Evolutionary conservation across 2,797 vertebrate genomes (phyloP), one percentile per base, ranked within the genome.

Genomic region (Anas acuta): DNA sequence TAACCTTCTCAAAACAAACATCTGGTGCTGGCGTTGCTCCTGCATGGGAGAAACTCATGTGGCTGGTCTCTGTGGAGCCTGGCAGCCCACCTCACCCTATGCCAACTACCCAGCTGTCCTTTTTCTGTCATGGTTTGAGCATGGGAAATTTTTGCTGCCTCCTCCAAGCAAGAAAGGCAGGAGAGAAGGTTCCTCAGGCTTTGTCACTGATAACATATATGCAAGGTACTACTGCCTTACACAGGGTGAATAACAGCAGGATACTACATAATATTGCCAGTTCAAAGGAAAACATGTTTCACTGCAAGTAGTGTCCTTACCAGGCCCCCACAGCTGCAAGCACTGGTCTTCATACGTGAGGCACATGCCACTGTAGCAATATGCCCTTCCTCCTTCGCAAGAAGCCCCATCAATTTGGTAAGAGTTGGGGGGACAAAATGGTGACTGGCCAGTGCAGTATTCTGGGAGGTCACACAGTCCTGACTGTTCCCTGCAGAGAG

Each of bases 361-460:
- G 92, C 99, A 99, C 99, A 99, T 99, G 97, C 99, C 99, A 0
- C 98, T 99, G 98, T 99, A 99, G 97, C 99, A 99, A 96, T 99
- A 99, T 13, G 99, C 99, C 74, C 56, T 96, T 19, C 98, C 98
- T 0, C 90, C 92, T 0, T 98, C 98, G 0, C 99, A 99, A 7
- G 97, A 92, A 7, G 98, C 97, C 13, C 99, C 99, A 5, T 99
- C 99, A 30, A 99, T 97, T 93, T 99, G 96, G 95, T 99, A 99
- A 72, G 99, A 99, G 96, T 99, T 99, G 88, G 98, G 98, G 20
- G 99, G 99, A 88, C 99, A 99, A 58, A 98, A 98, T 1, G 99
- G 98, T 2, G 98, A 98, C 93, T 98, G 97, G 45, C 99, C 99
- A 3, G 99, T 98, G 85, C 99, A 99, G 94, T 98, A 98, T 94